Base-by-base conservation (phyloP, 2,113 vertebrate species). In the Alectura lathami region DNA sequence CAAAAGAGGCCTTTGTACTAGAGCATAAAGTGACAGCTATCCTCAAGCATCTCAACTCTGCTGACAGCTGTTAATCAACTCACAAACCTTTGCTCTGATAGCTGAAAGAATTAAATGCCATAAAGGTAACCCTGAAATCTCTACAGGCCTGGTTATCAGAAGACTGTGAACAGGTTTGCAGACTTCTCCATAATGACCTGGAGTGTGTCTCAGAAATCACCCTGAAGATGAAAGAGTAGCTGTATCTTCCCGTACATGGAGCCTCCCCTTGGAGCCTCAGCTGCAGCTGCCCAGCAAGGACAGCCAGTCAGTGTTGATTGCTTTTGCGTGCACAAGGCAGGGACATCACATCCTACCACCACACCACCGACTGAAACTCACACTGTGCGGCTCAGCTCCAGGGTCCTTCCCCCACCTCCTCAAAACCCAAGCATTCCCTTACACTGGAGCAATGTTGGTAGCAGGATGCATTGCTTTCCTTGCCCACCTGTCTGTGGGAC, bases 291-390 rank as follows among this genome's bases (percentile, higher is more conserved):
- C 13, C 57, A 29, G 32, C 54, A 26, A 68, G 22, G 22, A 18
- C 36, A 67, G 21, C 4, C 0, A 0, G 1, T 13, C 30, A 13
- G 26, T 6, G 57, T 3, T 14, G n/a, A 17, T 63, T 8, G 2
- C 3, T 27, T 72, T 66, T 64, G 48, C 22, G 30, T 68, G 47
- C 67, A 26, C 43, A 38, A 47, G 24, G 29, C 3, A 34, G 57
- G 54, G 53, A 69, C 8, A 34, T 62, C 36, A 73, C 34, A 76
- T 8, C 3, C n/a, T n/a, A 6, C 43, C 34, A 53, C 23, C 36
- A 64, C 13, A n/a, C 64, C 29, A 4, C 24, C 2, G 6, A 34
- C 21, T 24, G 16, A 45, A 38, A 51, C 30, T 12, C 11, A 60
- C 64, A 60, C 26, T 23, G 7, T 48, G 23, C 54, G 40, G 18